Percentiles rank a stretch among this genome's conserved stretches.
Conservation (phyloP, 2,113 vertebrate species). For the Gymnocephalus cernua region DNA sequence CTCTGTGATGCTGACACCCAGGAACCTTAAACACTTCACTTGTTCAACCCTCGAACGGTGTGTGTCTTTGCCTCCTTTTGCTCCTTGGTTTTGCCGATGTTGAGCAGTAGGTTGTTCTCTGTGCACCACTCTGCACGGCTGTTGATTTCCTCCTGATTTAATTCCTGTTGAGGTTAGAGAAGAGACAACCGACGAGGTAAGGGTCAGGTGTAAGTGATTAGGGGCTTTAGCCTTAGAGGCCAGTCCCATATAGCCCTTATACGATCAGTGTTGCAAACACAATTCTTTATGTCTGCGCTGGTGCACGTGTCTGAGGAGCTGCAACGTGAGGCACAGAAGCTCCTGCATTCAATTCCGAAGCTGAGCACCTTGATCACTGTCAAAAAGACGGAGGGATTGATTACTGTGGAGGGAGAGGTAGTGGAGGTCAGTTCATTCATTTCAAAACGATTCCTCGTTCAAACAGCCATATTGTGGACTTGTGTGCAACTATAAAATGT, state of each 20-base stretch:
- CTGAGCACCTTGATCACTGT: neutral
- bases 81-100: too few relatives aligned
- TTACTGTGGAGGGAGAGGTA: neutral
- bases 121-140: neutral
- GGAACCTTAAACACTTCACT: too few relatives aligned
- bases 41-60: too few relatives aligned
- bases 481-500: neutral
- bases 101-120: too few relatives aligned
- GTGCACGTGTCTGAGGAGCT: neutral
- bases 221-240: neutral
- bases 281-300: neutral
- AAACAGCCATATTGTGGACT: neutral
- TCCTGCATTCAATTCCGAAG: neutral
- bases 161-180: conserved; percentile 18
- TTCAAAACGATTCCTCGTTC: neutral
- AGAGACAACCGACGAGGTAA: neutral
- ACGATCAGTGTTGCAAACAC: neutral
- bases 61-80: too few relatives aligned
- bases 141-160: neutral
- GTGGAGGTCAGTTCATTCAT: neutral
- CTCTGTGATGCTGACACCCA: too few relatives aligned
- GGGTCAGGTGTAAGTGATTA: neutral
- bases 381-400: neutral
- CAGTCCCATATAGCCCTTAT: neutral
- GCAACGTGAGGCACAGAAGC: neutral